These are phyloP conservation scores for Ceyx erithaca DNA, from an alignment of 2,797 vertebrate genomes.

Conservation along the genomic window DNA sequence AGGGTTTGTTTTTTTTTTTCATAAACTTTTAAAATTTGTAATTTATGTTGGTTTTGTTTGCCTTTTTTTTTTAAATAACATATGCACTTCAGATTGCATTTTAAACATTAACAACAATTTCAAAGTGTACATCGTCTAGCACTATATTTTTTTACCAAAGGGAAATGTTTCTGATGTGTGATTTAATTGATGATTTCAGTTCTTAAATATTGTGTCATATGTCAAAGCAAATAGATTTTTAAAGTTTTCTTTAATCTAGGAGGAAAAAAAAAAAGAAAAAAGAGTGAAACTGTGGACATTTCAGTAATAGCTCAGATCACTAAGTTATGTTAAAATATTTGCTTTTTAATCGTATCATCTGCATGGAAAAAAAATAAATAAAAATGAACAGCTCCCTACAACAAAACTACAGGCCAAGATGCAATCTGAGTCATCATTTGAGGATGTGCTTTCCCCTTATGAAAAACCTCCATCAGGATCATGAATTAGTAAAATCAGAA, in stretches of 20 bases:
- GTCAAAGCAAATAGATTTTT: conserved; percentile 77
- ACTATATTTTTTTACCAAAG: conserved; percentile 73
- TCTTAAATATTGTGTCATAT: conserved; percentile 75
- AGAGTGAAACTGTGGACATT: conserved; percentile 76
- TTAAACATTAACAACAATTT: conserved; percentile 74
- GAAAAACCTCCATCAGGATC: conserved; percentile 50
- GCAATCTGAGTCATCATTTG: conserved; percentile 65
- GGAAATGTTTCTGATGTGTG: conserved; percentile 72
- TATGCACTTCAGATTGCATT: conserved; percentile 66
- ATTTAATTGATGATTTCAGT: conserved; percentile 75
- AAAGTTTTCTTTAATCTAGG: conserved; percentile 76
- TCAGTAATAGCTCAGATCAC: conserved; percentile 75
- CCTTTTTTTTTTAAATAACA: conserved; percentile 46
- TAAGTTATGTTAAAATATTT: conserved; percentile 75
- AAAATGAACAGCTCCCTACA: conserved; percentile 56
- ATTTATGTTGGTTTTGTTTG: not conserved
- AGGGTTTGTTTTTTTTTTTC: not conserved
- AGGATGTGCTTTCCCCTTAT: conserved; percentile 25
- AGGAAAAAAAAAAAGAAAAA: conserved; percentile 71
- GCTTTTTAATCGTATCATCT: conserved; percentile 76
- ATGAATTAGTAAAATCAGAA: conserved; percentile 59
- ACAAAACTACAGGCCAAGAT: conserved; percentile 76
- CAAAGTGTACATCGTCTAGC: conserved; percentile 70
- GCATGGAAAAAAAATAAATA: not conserved
- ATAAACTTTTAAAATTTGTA: conserved; percentile 63